Conservation (phyloP, 2,113 vertebrate genomes). For the Notothenia rossii region DNA sequence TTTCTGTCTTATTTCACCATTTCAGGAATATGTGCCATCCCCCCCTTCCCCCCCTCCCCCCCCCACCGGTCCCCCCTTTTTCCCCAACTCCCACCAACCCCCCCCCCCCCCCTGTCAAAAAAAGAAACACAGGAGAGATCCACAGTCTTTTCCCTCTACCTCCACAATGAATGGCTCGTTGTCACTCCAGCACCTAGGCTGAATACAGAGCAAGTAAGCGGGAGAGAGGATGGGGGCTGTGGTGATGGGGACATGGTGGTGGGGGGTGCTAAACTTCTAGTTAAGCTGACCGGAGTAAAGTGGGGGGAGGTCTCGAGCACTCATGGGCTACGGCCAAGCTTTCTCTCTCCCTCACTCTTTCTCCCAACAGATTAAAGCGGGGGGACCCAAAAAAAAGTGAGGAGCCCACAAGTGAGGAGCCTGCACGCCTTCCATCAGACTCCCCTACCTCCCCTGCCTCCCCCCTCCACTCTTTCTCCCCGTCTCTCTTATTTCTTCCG, state of each 20-base stretch:
- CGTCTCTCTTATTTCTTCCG: constrained; percentile 75
- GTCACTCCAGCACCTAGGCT: constrained; percentile 85
- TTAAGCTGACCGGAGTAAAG: constrained; percentile 79
- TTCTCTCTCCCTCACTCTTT: constrained; percentile 54
- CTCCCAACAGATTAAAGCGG: constrained; percentile 71
- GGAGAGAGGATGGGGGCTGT: constrained; percentile 60
- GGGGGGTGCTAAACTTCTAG: constrained; percentile 74
- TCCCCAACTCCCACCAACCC: constrained; percentile 42
- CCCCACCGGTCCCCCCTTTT: constrained; percentile 8
- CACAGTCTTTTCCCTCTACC: constrained; percentile 82
- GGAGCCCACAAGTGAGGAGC: constrained; percentile 64
- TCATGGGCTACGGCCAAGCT: constrained; percentile 59
- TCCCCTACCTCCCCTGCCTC: constrained; percentile 43
- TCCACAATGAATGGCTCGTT: constrained; percentile 86
- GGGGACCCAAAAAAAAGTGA: constrained; percentile 54
- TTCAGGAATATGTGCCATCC: constrained; percentile 65
- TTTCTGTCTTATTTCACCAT: constrained; percentile 69
- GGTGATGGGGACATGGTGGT: constrained; percentile 41
- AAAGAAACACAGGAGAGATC: constrained; percentile 82
- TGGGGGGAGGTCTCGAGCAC: constrained; percentile 49
- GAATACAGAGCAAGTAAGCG: constrained; percentile 83
- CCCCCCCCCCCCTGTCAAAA: not conserved
- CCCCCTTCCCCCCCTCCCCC: constrained; percentile 3
- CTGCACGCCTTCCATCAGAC: constrained; percentile 61
- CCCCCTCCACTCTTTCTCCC: constrained; percentile 38